Evolutionary conservation across 2,888 invertebrate species (phyloP).

Genomic region (Saturnia pavonia): DNA sequence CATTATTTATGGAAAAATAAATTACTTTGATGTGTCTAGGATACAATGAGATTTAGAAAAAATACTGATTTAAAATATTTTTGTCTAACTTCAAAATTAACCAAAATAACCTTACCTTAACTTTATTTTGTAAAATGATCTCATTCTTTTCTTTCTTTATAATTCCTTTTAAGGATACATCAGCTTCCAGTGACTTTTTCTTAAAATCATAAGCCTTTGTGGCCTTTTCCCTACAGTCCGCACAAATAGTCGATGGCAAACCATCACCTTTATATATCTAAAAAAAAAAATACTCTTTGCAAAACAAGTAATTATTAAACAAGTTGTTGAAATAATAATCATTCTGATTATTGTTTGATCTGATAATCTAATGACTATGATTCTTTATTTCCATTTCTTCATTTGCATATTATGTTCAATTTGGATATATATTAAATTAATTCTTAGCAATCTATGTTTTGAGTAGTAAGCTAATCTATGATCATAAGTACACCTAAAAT

Average conservation of each 20-base stretch:
- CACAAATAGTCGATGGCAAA: slow-evolving; percentile 65
- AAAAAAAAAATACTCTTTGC: background rate
- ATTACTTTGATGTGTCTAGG: background rate
- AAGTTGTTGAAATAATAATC: background rate
- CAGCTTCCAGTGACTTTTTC: slow-evolving; percentile 61
- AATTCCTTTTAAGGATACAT: slow-evolving; percentile 51
- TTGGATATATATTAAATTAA: too few relatives aligned
- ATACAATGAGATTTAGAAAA: background rate
- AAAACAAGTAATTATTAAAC: background rate
- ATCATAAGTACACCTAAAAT: too few relatives aligned
- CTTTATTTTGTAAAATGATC: slow-evolving; percentile 22
- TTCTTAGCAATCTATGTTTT: too few relatives aligned
- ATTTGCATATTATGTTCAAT: too few relatives aligned
- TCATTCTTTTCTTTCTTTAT: slow-evolving; percentile 49
- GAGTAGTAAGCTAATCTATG: too few relatives aligned
- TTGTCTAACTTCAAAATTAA: background rate
- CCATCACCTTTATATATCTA: slow-evolving; percentile 69
- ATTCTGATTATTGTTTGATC: too few relatives aligned
- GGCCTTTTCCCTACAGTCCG: slow-evolving; percentile 62
- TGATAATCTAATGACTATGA: too few relatives aligned
- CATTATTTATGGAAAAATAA: background rate
- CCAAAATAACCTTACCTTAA: slow-evolving; percentile 23
- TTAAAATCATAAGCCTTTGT: slow-evolving; percentile 65
- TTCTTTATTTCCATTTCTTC: too few relatives aligned
- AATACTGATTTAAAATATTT: background rate